These are phyloP conservation scores for Caenorhabditis sp. DNA, from an alignment of 2,888 invertebrate species.

Conservation along the genomic window DNA sequence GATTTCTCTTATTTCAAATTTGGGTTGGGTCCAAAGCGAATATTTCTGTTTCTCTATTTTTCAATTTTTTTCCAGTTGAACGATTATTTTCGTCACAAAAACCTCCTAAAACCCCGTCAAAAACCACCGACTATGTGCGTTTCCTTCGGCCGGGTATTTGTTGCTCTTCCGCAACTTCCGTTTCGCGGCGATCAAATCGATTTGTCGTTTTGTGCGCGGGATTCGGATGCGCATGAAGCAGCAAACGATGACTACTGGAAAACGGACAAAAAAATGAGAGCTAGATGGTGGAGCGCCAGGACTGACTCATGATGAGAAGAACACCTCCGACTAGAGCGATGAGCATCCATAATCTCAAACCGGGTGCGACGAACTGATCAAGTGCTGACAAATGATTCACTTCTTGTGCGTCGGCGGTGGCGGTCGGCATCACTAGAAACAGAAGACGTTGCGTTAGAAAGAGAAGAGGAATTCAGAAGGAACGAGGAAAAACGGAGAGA, in stretches of 20 bases:
- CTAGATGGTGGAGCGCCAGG: not conserved
- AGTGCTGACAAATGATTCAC: constrained; percentile 72
- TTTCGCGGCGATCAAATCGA: constrained; percentile 79
- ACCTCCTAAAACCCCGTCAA: not conserved
- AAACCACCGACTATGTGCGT: constrained; percentile 42
- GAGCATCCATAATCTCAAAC: constrained; percentile 82
- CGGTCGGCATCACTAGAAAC: constrained; percentile 43
- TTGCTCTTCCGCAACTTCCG: constrained; percentile 71
- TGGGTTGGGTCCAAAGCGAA: not conserved
- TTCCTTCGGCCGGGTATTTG: constrained; percentile 54
- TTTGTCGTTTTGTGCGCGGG: constrained; percentile 82
- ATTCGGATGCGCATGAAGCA: constrained; percentile 82
- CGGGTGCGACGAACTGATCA: constrained; percentile 81
- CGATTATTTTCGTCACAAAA: not conserved
- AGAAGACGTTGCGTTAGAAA: no score
- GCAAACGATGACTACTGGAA: constrained; percentile 81
- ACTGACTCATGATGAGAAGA: constrained; percentile 80
- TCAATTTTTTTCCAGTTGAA: not conserved
- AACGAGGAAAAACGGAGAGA: no score
- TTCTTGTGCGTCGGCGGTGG: constrained; percentile 11
- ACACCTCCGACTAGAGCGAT: constrained; percentile 82
- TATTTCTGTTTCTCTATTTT: not conserved
- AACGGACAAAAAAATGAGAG: not conserved
- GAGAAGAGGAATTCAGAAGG: no score
- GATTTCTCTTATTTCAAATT: not conserved